phyloP scores from a whole-genome alignment of 2,888 invertebrate species.

The Cephus runcator region DNA sequence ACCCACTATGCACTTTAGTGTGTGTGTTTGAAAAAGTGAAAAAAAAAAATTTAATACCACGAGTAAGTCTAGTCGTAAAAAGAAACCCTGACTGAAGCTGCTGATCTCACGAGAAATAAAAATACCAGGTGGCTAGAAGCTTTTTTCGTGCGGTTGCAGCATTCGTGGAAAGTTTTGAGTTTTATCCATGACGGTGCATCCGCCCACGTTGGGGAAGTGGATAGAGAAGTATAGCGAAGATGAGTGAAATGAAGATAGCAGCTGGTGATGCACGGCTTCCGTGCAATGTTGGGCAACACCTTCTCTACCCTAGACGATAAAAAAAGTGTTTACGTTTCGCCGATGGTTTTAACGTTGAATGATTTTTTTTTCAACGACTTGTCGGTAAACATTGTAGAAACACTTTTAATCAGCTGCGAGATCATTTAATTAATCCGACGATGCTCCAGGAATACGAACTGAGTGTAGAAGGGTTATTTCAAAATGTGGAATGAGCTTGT shows the following conservation, averaged over 20 bases:
- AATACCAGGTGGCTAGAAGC: slow-evolving; percentile 34
- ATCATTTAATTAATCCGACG: neutral
- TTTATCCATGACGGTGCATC: neutral
- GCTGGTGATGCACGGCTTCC: slow-evolving; percentile 1
- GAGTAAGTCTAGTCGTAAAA: neutral
- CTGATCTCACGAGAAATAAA: slow-evolving; percentile 30
- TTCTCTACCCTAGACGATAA: neutral
- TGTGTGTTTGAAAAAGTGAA: slow-evolving; percentile 19
- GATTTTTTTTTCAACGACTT: neutral
- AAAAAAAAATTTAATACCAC: neutral
- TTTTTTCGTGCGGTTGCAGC: slow-evolving; percentile 17
- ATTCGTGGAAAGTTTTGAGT: slow-evolving; percentile 41
- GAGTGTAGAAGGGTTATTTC: neutral
- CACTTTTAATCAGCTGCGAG: neutral
- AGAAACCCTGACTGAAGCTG: neutral
- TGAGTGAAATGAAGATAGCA: neutral
- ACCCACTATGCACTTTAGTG: slow-evolving; percentile 14
- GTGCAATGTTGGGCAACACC: slow-evolving; percentile 1
- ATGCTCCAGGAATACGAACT: neutral
- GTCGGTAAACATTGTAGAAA: neutral
- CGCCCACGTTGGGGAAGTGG: neutral
- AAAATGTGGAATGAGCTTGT: neutral
- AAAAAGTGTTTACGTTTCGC: no score
- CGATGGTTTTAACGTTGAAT: neutral
- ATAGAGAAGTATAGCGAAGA: neutral